phyloP scores from a whole-genome alignment of 2,797 vertebrate species.

The Apogon hyalosoma region DNA sequence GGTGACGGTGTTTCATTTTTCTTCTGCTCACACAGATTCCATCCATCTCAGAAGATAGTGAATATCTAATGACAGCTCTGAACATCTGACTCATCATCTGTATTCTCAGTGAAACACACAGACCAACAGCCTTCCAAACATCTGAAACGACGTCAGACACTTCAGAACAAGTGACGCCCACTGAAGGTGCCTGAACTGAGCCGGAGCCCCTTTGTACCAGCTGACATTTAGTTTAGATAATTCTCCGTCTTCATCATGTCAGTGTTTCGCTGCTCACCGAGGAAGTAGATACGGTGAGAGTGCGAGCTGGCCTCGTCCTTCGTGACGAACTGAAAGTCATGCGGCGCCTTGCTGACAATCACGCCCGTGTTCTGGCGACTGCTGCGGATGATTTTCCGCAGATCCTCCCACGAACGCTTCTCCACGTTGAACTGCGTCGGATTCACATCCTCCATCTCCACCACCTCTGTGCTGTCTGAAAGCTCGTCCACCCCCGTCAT shows the following conservation, averaged over 20 bases:
- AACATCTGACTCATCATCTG: slow-evolving; percentile 55
- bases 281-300: slow-evolving; percentile 94
- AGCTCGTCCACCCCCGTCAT: slow-evolving; percentile 89
- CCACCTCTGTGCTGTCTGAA: slow-evolving; percentile 86
- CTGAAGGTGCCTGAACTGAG: background rate
- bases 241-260: background rate
- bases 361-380: slow-evolving; percentile 93
- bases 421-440: slow-evolving; percentile 90
- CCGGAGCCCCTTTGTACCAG: background rate
- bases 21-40: slow-evolving; percentile 11
- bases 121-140: slow-evolving; percentile 26
- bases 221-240: background rate
- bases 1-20: slow-evolving; percentile 17
- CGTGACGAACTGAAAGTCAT: slow-evolving; percentile 95
- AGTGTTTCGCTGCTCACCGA: slow-evolving; percentile 83
- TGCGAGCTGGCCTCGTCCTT: slow-evolving; percentile 91
- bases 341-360: slow-evolving; percentile 93
- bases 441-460: slow-evolving; percentile 89
- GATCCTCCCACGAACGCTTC: slow-evolving; percentile 93
- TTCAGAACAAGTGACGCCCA: background rate
- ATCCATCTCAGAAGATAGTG: slow-evolving; percentile 4
- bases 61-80: slow-evolving; percentile 37
- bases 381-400: slow-evolving; percentile 92
- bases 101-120: slow-evolving; percentile 39
- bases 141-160: slow-evolving; percentile 28